phyloP scores from a whole-genome alignment of 1,140 invertebrate species.

The Elymnias hypermnestra region DNA sequence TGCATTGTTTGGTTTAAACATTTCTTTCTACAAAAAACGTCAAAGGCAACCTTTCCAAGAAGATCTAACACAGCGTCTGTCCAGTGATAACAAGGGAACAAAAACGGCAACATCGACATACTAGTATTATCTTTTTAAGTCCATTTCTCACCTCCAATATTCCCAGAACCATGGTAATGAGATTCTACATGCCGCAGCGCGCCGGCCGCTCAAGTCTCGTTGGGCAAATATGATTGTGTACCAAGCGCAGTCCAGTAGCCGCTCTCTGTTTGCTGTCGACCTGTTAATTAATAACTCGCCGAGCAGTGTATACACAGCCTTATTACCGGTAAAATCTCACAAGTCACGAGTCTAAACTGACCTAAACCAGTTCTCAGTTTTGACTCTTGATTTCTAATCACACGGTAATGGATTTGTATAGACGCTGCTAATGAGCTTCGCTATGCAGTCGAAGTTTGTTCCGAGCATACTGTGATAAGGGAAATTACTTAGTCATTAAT shows the following conservation, averaged over 20 bases:
- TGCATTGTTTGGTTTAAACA: conserved; percentile 7
- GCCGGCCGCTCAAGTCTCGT: conserved; percentile 50
- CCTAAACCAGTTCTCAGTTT: conserved; percentile 60
- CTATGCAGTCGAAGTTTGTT: conserved; percentile 20
- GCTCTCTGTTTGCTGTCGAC: conserved; percentile 70
- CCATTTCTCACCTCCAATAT: conserved; percentile 69
- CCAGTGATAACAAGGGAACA: conserved; percentile 54
- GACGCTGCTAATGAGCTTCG: conserved; percentile 24
- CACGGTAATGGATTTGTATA: conserved; percentile 50
- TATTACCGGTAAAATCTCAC: conserved; percentile 74
- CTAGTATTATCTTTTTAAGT: conserved; percentile 63
- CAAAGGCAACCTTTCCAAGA: conserved; percentile 29
- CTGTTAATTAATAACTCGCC: conserved; percentile 74
- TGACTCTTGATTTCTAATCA: conserved; percentile 61
- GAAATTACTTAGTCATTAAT: conserved; percentile 35
- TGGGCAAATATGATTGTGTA: conserved; percentile 62
- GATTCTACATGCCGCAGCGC: conserved; percentile 58
- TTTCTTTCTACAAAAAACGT: conserved; percentile 16
- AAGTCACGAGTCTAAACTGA: conserved; percentile 65
- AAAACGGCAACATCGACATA: conserved; percentile 42
- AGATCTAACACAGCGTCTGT: conserved; percentile 27
- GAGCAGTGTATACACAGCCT: conserved; percentile 69
- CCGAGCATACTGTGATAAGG: conserved; percentile 15
- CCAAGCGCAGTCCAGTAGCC: conserved; percentile 68
- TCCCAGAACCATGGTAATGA: conserved; percentile 67